Evolutionary conservation across 2,888 invertebrate species (phyloP).

Genomic region (Lochmaea capreae): DNA sequence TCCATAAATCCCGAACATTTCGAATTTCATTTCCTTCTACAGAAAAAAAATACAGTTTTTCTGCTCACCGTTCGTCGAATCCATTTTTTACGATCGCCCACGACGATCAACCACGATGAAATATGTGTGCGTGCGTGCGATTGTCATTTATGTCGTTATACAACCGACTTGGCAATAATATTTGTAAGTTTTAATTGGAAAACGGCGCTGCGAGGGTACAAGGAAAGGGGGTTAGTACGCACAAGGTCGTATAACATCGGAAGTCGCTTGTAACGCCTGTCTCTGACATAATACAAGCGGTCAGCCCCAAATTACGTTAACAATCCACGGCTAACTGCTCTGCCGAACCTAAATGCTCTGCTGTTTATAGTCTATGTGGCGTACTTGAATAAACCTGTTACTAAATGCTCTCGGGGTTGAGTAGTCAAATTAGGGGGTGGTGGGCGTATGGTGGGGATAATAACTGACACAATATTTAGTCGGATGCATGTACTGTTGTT

Average conservation of each 20-base stretch:
- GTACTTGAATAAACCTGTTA: slow-evolving; percentile 15
- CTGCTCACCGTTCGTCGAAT: slow-evolving; percentile 34
- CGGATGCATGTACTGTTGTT: neutral
- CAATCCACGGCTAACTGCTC: slow-evolving; percentile 55
- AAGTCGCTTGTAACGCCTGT: slow-evolving; percentile 59
- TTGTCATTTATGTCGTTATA: slow-evolving; percentile 46
- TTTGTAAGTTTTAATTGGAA: slow-evolving; percentile 49
- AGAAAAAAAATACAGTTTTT: slow-evolving; percentile 13
- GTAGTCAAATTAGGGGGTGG: slow-evolving; percentile 3
- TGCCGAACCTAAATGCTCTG: slow-evolving; percentile 44
- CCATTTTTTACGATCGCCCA: slow-evolving; percentile 40
- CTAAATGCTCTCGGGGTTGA: slow-evolving; percentile 1
- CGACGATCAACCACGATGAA: slow-evolving; percentile 35
- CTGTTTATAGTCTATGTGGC: slow-evolving; percentile 49
- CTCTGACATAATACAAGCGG: slow-evolving; percentile 54
- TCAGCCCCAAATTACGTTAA: slow-evolving; percentile 55
- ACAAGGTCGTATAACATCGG: slow-evolving; percentile 55
- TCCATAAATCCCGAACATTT: slow-evolving; percentile 30
- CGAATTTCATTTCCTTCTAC: slow-evolving; percentile 13
- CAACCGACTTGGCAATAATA: slow-evolving; percentile 41
- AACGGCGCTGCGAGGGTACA: slow-evolving; percentile 31
- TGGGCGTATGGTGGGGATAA: neutral
- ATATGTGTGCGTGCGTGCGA: slow-evolving; percentile 44
- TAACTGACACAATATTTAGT: neutral
- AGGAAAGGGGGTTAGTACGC: slow-evolving; percentile 38